Percentiles rank a stretch among this genome's conserved stretches.
phyloP scores from a whole-genome alignment of 2,888 invertebrate species.

The Eubasilissa splendida region DNA sequence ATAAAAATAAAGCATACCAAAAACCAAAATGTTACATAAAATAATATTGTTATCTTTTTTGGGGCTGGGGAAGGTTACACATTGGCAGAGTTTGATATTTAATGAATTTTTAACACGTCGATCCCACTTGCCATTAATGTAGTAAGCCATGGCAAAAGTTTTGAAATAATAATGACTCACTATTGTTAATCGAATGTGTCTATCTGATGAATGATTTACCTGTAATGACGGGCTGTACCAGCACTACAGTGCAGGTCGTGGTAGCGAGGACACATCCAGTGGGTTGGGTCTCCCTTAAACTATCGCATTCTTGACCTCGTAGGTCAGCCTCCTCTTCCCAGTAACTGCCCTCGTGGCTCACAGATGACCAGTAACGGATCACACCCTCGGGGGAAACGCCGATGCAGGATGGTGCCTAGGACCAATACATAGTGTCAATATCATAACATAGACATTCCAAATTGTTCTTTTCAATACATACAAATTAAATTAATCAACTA shows the following conservation, averaged over 20 bases:
- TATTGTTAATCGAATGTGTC: too few relatives aligned
- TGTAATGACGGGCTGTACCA: conserved; percentile 72
- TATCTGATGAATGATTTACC: conserved; percentile 8
- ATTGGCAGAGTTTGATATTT: too few relatives aligned
- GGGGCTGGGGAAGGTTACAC: too few relatives aligned
- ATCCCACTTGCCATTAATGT: neutral
- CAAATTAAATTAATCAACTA: too few relatives aligned
- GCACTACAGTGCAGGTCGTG: conserved; percentile 90
- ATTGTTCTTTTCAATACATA: too few relatives aligned
- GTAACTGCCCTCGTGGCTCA: conserved; percentile 89
- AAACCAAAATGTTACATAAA: too few relatives aligned
- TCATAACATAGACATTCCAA: too few relatives aligned
- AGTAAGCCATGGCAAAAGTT: neutral
- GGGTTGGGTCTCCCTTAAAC: conserved; percentile 78
- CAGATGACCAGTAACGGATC: conserved; percentile 92
- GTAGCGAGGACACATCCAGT: conserved; percentile 90
- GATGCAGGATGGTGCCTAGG: conserved; percentile 84
- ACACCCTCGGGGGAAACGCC: conserved; percentile 95
- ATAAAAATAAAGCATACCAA: too few relatives aligned
- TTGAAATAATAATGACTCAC: too few relatives aligned
- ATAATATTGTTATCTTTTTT: too few relatives aligned
- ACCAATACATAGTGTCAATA: neutral
- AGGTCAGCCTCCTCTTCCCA: conserved; percentile 89
- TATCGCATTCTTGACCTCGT: conserved; percentile 90
- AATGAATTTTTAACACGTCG: too few relatives aligned